Conservation (phyloP, 2,113 vertebrate species). For the Sphaerodactylus townsendi region DNA sequence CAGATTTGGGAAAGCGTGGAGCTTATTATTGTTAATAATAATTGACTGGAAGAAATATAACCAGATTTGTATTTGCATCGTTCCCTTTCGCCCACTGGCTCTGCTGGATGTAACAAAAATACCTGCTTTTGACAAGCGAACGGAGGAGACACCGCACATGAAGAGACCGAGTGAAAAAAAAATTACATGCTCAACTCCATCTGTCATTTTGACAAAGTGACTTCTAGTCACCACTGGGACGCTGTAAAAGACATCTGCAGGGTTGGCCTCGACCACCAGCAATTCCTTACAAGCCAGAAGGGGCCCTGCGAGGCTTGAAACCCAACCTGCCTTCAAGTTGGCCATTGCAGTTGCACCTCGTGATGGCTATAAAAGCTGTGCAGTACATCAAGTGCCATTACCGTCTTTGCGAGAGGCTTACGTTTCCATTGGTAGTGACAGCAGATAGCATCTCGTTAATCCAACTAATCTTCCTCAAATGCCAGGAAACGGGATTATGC, state of each 20-base stretch:
- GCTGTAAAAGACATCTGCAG: conserved; percentile 71
- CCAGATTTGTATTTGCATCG: conserved; percentile 16
- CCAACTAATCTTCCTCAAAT: conserved; percentile 57
- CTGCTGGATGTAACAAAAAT: conserved; percentile 62
- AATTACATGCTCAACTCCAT: conserved; percentile 52
- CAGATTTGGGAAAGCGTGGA: conserved; percentile 29
- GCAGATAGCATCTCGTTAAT: conserved; percentile 50
- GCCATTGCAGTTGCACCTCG: conserved; percentile 36
- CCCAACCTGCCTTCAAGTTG: conserved; percentile 44
- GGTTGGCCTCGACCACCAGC: conserved; percentile 67
- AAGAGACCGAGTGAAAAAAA: conserved; percentile 34
- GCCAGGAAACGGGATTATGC: conserved; percentile 35
- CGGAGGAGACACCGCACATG: conserved; percentile 51
- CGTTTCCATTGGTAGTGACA: conserved; percentile 17
- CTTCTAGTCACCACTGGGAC: conserved; percentile 70
- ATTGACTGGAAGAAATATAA: conserved; percentile 42
- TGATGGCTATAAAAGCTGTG: conserved; percentile 18
- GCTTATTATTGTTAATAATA: conserved; percentile 30
- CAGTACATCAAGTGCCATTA: conserved; percentile 49
- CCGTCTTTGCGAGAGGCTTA: conserved; percentile 41
- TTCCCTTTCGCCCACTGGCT: neutral
- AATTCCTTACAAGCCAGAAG: conserved; percentile 63
- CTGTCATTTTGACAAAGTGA: conserved; percentile 77
- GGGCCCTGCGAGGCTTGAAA: conserved; percentile 48
- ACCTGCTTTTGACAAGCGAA: conserved; percentile 65